These are phyloP conservation scores for Gymnarchus niloticus DNA, from an alignment of 2,113 vertebrate genomes.

Conservation along the genomic window DNA sequence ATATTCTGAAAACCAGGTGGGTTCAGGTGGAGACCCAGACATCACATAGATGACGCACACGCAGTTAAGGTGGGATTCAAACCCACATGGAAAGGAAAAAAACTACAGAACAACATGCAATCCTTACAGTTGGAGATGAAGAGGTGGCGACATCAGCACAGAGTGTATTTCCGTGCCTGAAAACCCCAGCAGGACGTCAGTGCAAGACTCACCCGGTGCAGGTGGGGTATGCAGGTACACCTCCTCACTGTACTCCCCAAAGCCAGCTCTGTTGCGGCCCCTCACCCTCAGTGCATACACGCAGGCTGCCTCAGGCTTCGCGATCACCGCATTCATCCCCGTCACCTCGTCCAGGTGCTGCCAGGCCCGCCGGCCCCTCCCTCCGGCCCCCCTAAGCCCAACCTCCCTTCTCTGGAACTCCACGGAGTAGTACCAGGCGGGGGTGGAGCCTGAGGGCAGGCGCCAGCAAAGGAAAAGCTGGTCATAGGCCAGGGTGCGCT, in stretches of 20 bases:
- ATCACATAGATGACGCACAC: too few species aligned
- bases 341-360: slow-evolving; percentile 82
- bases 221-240: slow-evolving; percentile 90
- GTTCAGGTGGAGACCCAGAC: too few species aligned
- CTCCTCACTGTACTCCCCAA: slow-evolving; percentile 92
- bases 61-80: too few species aligned
- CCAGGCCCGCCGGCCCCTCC: slow-evolving; percentile 82
- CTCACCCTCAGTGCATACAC: slow-evolving; percentile 85
- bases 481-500: slow-evolving; percentile 89
- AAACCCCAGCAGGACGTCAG: background rate
- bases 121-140: too few species aligned
- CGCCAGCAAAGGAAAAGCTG: slow-evolving; percentile 95
- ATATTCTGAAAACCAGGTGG: too few species aligned
- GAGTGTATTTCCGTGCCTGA: background rate
- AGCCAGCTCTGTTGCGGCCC: slow-evolving; percentile 89
- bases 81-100: too few species aligned
- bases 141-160: background rate
- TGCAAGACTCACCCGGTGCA: slow-evolving; percentile 69
- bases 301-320: slow-evolving; percentile 81
- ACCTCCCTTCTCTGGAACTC: slow-evolving; percentile 84
- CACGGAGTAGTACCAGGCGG: slow-evolving; percentile 87
- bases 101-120: background rate
- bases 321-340: slow-evolving; percentile 78
- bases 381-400: slow-evolving; percentile 56
- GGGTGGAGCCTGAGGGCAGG: slow-evolving; percentile 77